Percentiles rank a stretch among this genome's conserved stretches.
phyloP scores from a whole-genome alignment of 2,888 invertebrate species.

The Chrysomela aeneicollis region DNA sequence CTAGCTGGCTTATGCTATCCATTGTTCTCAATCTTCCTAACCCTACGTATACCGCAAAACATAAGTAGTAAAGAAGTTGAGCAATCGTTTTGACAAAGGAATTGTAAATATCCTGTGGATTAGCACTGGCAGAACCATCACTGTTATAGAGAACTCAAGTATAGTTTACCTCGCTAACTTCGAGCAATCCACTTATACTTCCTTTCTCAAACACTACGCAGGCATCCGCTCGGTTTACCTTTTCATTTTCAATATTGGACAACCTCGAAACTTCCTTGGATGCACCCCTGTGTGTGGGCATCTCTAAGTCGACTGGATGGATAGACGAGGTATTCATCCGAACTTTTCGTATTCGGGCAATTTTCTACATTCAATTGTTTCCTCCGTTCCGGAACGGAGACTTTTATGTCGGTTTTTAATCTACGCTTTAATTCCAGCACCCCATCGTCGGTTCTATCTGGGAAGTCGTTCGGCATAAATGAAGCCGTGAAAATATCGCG shows the following conservation, averaged over 20 bases:
- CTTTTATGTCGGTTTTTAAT: conserved; percentile 58
- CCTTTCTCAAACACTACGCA: neutral
- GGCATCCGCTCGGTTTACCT: neutral
- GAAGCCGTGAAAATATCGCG: conserved; percentile 59
- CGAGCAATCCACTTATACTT: neutral
- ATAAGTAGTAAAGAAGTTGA: too few species aligned
- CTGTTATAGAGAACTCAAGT: neutral
- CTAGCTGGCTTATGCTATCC: too few species aligned
- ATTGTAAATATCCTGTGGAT: neutral
- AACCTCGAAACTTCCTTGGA: neutral
- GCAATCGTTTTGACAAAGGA: neutral
- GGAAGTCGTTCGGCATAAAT: conserved; percentile 57
- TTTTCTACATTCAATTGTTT: conserved; percentile 59
- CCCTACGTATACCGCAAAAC: too few species aligned
- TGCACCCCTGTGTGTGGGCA: neutral
- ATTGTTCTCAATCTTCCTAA: too few species aligned
- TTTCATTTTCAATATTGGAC: conserved; percentile 1
- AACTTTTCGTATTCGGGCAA: conserved; percentile 43
- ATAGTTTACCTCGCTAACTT: neutral
- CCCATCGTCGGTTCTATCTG: conserved; percentile 59
- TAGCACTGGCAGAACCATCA: neutral
- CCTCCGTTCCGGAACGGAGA: conserved; percentile 50
- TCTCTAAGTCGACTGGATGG: neutral
- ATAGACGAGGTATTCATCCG: neutral
- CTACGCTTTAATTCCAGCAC: conserved; percentile 61